A percentile compares a stretch with the other conserved stretches of the same genome.
phyloP scores from a whole-genome alignment of 2,888 invertebrate species.

The Chymomyza fuscimana region DNA sequence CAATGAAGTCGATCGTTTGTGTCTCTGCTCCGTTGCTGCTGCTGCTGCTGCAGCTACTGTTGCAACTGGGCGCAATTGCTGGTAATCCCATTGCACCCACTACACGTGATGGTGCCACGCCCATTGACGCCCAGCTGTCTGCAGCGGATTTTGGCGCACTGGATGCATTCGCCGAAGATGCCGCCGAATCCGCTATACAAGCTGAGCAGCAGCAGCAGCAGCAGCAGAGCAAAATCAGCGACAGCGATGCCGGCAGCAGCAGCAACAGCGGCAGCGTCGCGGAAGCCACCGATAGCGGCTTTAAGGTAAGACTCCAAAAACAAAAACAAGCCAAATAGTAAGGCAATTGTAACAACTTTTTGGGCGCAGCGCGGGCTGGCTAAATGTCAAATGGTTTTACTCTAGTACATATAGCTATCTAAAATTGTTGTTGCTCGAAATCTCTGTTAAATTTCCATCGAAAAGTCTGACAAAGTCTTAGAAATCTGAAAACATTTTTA shows the following conservation, averaged over 20 bases:
- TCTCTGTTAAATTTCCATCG: too few species aligned
- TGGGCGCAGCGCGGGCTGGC: too few species aligned
- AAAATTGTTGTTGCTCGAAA: too few species aligned
- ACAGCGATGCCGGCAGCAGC: background rate
- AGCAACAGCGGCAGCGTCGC: constrained; percentile 8
- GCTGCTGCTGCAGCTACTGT: constrained; percentile 10
- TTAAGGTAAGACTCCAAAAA: constrained; percentile 57
- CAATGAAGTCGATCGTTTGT: constrained; percentile 15
- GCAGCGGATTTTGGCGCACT: constrained; percentile 62
- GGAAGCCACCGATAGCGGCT: constrained; percentile 50
- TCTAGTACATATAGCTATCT: too few species aligned
- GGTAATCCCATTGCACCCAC: constrained; percentile 55
- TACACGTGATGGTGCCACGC: constrained; percentile 63
- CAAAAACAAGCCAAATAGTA: background rate
- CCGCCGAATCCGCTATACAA: constrained; percentile 36
- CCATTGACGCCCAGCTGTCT: constrained; percentile 63
- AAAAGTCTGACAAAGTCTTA: too few species aligned
- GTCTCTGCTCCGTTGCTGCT: constrained; percentile 19
- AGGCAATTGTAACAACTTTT: background rate
- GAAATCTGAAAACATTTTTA: too few species aligned
- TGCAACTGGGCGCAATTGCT: constrained; percentile 15
- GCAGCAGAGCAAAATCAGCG: constrained; percentile 30
- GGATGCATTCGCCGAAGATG: constrained; percentile 54
- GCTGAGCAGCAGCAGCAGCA: constrained; percentile 23
- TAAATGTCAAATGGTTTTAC: too few species aligned